A percentile compares a stretch with the other conserved stretches of the same genome.
These are phyloP conservation scores for Altica lythri DNA, from an alignment of 2,888 invertebrate species.

Conservation along the genomic window DNA sequence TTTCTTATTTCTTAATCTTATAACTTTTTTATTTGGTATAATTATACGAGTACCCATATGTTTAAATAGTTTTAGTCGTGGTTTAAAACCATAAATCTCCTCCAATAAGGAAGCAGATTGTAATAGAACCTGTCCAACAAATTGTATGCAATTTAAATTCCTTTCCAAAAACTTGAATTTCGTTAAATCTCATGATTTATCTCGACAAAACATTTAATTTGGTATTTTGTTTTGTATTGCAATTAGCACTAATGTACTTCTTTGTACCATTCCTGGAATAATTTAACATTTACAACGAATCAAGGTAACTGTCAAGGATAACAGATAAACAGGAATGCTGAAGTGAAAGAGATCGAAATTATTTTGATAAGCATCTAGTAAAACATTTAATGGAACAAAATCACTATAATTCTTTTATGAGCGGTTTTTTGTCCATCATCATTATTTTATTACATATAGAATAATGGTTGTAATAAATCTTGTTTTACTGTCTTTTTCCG, in stretches of 20 bases:
- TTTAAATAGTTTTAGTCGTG: no score
- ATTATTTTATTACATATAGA: no score
- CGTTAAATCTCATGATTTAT: slow-evolving; percentile 2
- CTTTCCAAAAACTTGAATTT: slow-evolving; percentile 7
- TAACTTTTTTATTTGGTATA: no score
- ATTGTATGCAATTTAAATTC: slow-evolving; percentile 13
- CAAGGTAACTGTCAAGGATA: slow-evolving; percentile 24
- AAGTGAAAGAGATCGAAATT: slow-evolving; percentile 2
- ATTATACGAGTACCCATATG: no score
- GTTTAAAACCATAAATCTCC: slow-evolving; percentile 11
- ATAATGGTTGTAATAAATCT: no score
- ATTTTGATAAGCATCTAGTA: slow-evolving; percentile 5
- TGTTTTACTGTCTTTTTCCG: no score
- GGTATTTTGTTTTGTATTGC: slow-evolving; percentile 10
- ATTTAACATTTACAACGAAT: slow-evolving; percentile 2
- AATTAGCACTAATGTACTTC: slow-evolving; percentile 12
- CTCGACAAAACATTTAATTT: slow-evolving; percentile 5
- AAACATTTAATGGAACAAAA: not conserved
- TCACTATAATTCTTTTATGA: not conserved
- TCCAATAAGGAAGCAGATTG: slow-evolving; percentile 12
- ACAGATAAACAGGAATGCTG: slow-evolving; percentile 10
- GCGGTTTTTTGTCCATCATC: not conserved
- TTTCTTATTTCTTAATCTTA: no score
- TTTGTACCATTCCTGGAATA: slow-evolving; percentile 5
- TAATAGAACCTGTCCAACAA: slow-evolving; percentile 11